phyloP scores from a whole-genome alignment of 2,888 invertebrate genomes.

The Scaptomyza tumidula region DNA sequence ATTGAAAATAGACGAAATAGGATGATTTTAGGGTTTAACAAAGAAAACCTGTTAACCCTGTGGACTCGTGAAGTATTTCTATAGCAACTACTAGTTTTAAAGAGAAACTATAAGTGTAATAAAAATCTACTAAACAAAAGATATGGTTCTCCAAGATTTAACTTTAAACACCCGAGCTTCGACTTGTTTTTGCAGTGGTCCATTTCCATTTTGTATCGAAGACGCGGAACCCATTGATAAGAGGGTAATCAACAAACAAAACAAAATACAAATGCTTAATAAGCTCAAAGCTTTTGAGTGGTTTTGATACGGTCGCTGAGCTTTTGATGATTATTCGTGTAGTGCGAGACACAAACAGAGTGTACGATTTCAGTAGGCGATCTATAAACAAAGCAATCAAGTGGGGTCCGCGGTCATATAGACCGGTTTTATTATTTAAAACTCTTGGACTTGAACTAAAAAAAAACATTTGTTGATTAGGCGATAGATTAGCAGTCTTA shows the following conservation, averaged over 20 bases:
- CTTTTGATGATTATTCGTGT: conserved; percentile 52
- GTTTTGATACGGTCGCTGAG: conserved; percentile 25
- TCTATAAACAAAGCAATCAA: conserved; percentile 40
- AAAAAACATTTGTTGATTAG: neutral
- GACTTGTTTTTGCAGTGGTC: neutral
- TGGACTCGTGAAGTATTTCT: too few species aligned
- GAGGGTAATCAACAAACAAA: neutral
- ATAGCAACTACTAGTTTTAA: too few species aligned
- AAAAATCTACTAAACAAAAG: too few species aligned
- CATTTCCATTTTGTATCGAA: conserved; percentile 4
- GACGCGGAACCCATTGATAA: conserved; percentile 20
- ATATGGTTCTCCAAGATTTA: neutral
- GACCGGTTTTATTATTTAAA: conserved; percentile 39
- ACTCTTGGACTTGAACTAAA: conserved; percentile 42
- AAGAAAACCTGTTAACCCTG: too few species aligned
- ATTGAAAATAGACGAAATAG: too few species aligned
- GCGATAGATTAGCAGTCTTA: conserved; percentile 4
- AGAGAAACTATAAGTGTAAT: neutral
- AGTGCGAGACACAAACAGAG: conserved; percentile 30
- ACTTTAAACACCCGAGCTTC: neutral
- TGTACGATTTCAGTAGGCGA: conserved; percentile 30
- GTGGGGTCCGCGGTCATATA: conserved; percentile 1
- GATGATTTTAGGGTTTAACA: too few species aligned
- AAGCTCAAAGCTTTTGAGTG: conserved; percentile 40
- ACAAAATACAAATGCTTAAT: neutral